These are phyloP conservation scores for Helostoma temminkii DNA, from an alignment of 2,797 vertebrate genomes.

Conservation along the genomic window DNA sequence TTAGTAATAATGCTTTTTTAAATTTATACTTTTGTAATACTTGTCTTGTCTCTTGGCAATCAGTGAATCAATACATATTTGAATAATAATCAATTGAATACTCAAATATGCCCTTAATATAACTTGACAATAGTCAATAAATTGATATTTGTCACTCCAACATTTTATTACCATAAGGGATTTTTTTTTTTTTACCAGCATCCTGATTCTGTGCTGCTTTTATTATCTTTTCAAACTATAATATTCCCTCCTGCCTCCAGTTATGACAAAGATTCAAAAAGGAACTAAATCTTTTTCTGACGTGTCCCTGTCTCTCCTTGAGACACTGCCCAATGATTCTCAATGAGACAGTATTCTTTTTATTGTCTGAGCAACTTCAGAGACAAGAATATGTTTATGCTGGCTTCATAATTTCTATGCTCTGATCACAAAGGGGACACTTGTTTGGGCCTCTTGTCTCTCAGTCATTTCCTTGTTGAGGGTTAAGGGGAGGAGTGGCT, in stretches of 20 bases:
- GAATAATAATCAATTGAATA: background rate
- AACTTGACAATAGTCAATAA: too few relatives aligned
- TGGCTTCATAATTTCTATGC: conserved; percentile 69
- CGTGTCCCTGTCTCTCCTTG: conserved; percentile 47
- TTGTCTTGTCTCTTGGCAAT: too few relatives aligned
- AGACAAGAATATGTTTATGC: conserved; percentile 71
- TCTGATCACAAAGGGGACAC: conserved; percentile 71
- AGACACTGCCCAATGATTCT: conserved; percentile 44
- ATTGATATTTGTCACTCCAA: background rate
- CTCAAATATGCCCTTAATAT: background rate
- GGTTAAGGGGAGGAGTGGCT: conserved; percentile 75
- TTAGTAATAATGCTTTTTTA: too few relatives aligned
- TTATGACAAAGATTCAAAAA: conserved; percentile 22
- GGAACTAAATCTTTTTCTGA: conserved; percentile 44
- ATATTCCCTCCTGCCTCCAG: conserved; percentile 5
- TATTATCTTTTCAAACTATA: conserved; percentile 2
- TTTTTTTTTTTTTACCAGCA: too few relatives aligned
- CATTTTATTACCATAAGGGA: background rate
- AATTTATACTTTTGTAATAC: too few relatives aligned
- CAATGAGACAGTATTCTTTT: conserved; percentile 56
- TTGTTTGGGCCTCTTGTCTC: conserved; percentile 75
- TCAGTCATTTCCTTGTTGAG: conserved; percentile 73
- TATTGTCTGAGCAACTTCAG: conserved; percentile 64
- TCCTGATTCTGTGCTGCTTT: conserved; percentile 20
- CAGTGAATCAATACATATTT: background rate